Percentiles rank a stretch among this genome's conserved stretches.
These are phyloP conservation scores for Heliconius erato DNA, from an alignment of 2,888 invertebrate genomes.

Conservation along the genomic window DNA sequence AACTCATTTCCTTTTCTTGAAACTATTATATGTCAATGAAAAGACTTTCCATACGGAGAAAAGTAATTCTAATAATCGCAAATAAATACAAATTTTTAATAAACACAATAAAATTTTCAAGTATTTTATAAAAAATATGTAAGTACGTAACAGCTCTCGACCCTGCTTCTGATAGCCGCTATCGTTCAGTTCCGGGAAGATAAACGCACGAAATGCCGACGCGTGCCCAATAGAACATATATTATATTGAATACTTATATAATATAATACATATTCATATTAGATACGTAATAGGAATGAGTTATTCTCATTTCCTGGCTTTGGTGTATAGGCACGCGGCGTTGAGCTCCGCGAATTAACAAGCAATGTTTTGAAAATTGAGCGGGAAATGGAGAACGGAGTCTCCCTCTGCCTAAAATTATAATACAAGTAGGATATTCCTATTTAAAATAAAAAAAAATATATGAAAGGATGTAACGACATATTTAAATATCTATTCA, in stretches of 20 bases:
- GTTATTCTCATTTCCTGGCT: background rate
- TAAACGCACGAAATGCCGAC: conserved; percentile 37
- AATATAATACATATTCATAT: background rate
- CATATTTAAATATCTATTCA: too few species aligned
- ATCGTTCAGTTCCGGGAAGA: conserved; percentile 43
- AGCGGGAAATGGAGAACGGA: background rate
- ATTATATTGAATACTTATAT: background rate
- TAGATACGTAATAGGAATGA: too few species aligned
- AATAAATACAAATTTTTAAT: background rate
- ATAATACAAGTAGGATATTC: background rate
- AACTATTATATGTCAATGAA: too few species aligned
- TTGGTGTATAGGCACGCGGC: background rate
- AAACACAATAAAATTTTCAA: background rate
- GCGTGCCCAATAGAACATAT: conserved; percentile 17
- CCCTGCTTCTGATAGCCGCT: conserved; percentile 39
- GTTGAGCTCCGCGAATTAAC: background rate
- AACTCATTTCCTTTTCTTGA: too few species aligned
- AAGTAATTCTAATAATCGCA: background rate
- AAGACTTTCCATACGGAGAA: background rate
- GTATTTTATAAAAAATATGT: conserved; percentile 13
- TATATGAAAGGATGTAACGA: background rate
- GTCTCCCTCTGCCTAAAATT: too few species aligned
- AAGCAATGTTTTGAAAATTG: background rate
- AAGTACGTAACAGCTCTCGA: conserved; percentile 8
- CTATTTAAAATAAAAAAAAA: background rate